A percentile compares a stretch with the other conserved stretches of the same genome.
Conservation (phyloP, 2,797 vertebrate genomes). For the Ispidina picta region DNA sequence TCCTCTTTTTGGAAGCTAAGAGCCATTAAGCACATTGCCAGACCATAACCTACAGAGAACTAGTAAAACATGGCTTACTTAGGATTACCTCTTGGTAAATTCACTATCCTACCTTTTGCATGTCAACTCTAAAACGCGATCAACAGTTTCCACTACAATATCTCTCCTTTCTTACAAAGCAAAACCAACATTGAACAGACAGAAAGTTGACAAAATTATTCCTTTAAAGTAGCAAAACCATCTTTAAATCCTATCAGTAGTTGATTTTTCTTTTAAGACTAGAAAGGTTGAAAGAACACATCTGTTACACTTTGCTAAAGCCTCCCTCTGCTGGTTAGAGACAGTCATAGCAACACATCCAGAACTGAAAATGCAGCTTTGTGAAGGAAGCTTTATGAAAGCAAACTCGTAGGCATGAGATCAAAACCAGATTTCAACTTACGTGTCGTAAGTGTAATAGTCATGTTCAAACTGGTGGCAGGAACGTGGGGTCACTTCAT, state of each 20-base stretch:
- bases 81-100: neutral
- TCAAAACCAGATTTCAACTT: slow-evolving; percentile 62
- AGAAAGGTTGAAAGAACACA: neutral
- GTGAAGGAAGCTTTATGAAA: neutral
- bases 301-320: neutral
- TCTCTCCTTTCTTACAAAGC: neutral
- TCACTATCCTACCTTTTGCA: neutral
- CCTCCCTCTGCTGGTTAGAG: neutral
- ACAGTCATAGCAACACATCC: neutral
- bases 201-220: neutral
- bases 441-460: slow-evolving; percentile 98
- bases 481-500: slow-evolving; percentile 97
- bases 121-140: neutral
- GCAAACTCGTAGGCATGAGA: neutral
- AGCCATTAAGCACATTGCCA: neutral
- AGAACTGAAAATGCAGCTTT: neutral
- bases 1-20: neutral
- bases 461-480: slow-evolving; percentile 98
- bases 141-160: neutral
- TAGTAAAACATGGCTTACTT: neutral
- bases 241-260: neutral
- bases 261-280: neutral
- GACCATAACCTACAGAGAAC: neutral
- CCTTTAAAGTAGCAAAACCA: neutral
- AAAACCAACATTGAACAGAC: neutral